Evolutionary conservation across 2,888 invertebrate species (phyloP).

Genomic region (Morpho helenor): DNA sequence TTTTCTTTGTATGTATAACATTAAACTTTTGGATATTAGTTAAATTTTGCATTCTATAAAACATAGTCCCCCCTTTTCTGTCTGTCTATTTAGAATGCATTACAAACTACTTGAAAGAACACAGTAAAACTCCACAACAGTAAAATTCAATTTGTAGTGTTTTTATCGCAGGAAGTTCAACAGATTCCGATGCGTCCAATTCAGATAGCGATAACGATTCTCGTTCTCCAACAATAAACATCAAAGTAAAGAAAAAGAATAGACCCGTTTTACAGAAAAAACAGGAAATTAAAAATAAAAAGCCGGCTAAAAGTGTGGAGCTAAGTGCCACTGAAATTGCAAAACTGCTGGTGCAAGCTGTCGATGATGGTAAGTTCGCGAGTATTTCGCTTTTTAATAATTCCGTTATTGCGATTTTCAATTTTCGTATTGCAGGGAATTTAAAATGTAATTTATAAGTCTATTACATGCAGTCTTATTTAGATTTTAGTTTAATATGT

Average conservation of each 20-base stretch:
- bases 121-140: too few relatives aligned
- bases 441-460: not conserved
- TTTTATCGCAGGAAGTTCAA: slow-evolving; percentile 39
- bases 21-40: too few relatives aligned
- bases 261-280: slow-evolving; percentile 19
- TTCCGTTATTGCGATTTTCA: slow-evolving; percentile 4
- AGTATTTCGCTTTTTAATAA: slow-evolving; percentile 7
- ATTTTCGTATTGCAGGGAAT: not conserved
- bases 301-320: slow-evolving; percentile 37
- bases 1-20: too few relatives aligned
- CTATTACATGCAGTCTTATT: slow-evolving; percentile 1
- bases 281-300: slow-evolving; percentile 31
- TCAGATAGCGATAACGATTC: slow-evolving; percentile 41
- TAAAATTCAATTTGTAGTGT: too few relatives aligned
- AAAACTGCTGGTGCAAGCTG: slow-evolving; percentile 58
- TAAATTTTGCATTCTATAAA: too few relatives aligned
- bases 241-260: slow-evolving; percentile 33
- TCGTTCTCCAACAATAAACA: slow-evolving; percentile 34
- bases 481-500: too few relatives aligned
- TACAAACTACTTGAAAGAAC: too few relatives aligned
- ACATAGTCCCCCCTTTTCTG: too few relatives aligned
- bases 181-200: slow-evolving; percentile 41
- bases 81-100: too few relatives aligned
- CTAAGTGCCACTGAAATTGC: slow-evolving; percentile 64
- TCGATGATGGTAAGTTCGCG: slow-evolving; percentile 56